Percentiles rank a stretch among this genome's conserved stretches.
These are phyloP conservation scores for Diabrotica virgifera DNA, from an alignment of 1,140 invertebrate genomes.

Conservation along the genomic window DNA sequence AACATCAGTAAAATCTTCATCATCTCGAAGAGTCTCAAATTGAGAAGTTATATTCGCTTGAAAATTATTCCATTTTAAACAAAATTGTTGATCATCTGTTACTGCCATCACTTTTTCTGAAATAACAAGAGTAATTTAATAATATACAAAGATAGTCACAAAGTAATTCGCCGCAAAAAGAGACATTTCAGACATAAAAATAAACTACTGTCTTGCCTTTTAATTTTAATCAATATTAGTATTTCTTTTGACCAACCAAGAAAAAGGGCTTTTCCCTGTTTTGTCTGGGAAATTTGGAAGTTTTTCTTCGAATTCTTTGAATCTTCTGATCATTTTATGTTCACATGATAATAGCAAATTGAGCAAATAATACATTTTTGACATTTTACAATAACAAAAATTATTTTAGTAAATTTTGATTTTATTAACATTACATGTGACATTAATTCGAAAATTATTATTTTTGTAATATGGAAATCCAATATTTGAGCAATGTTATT, in stretches of 20 bases:
- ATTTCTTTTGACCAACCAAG: conserved; percentile 43
- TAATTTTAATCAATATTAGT: conserved; percentile 44
- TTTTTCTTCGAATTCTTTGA: background rate
- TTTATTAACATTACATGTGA: conserved; percentile 5
- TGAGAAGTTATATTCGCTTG: conserved; percentile 82
- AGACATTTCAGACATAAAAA: conserved; percentile 39
- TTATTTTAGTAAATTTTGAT: conserved; percentile 17
- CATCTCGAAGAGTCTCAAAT: conserved; percentile 73
- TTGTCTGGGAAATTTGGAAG: conserved; percentile 22
- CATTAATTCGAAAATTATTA: too few relatives aligned
- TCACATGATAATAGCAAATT: background rate
- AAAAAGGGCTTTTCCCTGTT: conserved; percentile 40
- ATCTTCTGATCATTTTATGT: background rate
- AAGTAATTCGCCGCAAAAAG: conserved; percentile 5
- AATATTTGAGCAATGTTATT: too few relatives aligned
- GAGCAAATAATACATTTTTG: background rate
- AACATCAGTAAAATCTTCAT: conserved; percentile 81
- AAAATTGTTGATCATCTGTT: conserved; percentile 77
- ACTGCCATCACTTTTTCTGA: conserved; percentile 48
- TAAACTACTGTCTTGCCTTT: conserved; percentile 35
- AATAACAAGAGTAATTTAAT: background rate
- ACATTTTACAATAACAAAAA: conserved; percentile 4
- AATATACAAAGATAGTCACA: background rate
- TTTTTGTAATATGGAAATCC: too few relatives aligned
- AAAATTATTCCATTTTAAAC: conserved; percentile 91